Base-by-base conservation (phyloP, 2,888 invertebrate species). In the Cryptocephalus moraei region DNA sequence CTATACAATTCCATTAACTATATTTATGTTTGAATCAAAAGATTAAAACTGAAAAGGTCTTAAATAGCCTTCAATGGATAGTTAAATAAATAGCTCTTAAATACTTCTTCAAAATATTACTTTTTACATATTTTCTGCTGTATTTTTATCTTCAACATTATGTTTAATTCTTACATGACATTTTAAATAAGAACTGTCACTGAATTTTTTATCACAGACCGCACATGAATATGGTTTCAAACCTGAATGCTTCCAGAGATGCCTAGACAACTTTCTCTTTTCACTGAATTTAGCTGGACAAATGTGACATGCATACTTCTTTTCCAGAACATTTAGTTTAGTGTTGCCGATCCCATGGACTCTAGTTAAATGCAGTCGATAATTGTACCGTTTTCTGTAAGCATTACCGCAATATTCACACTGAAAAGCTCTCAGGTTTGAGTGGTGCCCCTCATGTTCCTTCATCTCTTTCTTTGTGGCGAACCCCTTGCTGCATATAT, bases 371-470 rank as follows among this genome's bases (percentile, higher is more conserved):
- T 78, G 78, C 53, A 74, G 72, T 9, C 72, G 67, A 55, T 56
- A 52, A 9, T 51, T 34, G 36, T 43, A 34, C 11, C 48, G n/a
- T 6, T 36, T 36, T 6, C 36, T 36, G 6, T 36, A 77, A 56
- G 74, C 75, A 47, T 69, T 70, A 36, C 68, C 67, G 56, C 78
- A 78, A 53, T 75, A 72, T 10, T 71, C 63, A 57, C 78, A 78
- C 45, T 58, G 57, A 41, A 56, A 59, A 1, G 51, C 54, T 33
- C 57, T 55, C 12, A 58, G 58, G 43, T 59, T 59, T 14, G 62
- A 61, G 44, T 64, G 64, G 12, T 54, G 54, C n/a, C 49, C 50
- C 9, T 58, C 47, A 48, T 64, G 64, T 40, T 57, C 59, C 34
- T 55, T 53, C 44, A 63, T 40, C 46, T 63, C 63, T 33, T 57